These are phyloP conservation scores for Echeneis naucrates DNA, from an alignment of 2,797 vertebrate species.

Conservation along the genomic window DNA sequence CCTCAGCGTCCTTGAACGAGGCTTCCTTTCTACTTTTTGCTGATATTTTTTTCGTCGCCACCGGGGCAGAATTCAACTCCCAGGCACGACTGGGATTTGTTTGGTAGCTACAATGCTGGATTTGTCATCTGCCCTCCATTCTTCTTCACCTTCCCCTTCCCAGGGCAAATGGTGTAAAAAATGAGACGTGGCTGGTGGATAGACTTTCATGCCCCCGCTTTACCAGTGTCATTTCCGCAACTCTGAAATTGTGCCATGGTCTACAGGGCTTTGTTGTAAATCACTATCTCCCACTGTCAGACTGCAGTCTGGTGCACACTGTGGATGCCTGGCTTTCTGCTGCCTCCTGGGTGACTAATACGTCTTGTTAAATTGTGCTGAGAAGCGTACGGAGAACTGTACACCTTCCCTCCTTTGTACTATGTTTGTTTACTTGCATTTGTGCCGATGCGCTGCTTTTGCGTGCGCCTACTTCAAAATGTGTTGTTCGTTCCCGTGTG, in stretches of 20 bases:
- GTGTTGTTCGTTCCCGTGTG: conserved; percentile 22
- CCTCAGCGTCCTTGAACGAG: conserved; percentile 42
- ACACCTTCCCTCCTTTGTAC: conserved; percentile 68
- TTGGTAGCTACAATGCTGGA: conserved; percentile 32
- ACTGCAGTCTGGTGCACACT: conserved; percentile 66
- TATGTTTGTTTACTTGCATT: conserved; percentile 59
- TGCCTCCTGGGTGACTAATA: conserved; percentile 78
- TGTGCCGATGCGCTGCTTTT: conserved; percentile 19
- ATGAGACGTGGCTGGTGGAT: conserved; percentile 65
- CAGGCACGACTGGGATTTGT: conserved; percentile 14
- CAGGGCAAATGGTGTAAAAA: conserved; percentile 64
- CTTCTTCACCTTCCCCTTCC: conserved; percentile 20
- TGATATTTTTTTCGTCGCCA: conserved; percentile 32
- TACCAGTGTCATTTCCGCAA: conserved; percentile 68
- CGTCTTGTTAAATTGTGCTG: conserved; percentile 80
- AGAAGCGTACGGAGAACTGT: conserved; percentile 66
- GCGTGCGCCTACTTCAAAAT: conserved; percentile 10
- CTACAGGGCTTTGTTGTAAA: conserved; percentile 79
- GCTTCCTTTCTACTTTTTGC: conserved; percentile 11
- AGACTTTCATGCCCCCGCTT: conserved; percentile 71
- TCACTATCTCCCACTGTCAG: conserved; percentile 78
- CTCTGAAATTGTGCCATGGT: conserved; percentile 76
- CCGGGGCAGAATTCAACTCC: conserved; percentile 31
- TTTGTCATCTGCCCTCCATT: conserved; percentile 46
- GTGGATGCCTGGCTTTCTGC: conserved; percentile 64